phyloP scores from a whole-genome alignment of 2,797 vertebrate species.

The Uromys caudimaculatus region DNA sequence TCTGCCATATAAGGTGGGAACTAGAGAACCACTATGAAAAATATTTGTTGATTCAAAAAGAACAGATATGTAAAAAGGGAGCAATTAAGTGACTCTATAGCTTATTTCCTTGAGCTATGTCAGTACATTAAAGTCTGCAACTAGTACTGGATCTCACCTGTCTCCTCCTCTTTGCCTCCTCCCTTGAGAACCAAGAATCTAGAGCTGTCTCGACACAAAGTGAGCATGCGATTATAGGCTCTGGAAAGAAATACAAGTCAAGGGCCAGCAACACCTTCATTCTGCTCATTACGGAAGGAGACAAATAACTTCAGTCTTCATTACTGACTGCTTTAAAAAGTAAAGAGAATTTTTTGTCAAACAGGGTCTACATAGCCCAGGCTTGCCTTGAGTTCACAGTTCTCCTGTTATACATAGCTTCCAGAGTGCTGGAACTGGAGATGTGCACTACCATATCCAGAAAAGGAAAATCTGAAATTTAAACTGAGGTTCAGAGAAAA shows the following conservation, averaged over 20 bases:
- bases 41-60: not conserved
- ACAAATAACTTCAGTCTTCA: not conserved
- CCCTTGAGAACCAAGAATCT: not conserved
- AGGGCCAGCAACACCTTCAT: not conserved
- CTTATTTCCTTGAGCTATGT: conserved; percentile 12
- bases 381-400: not conserved
- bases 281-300: not conserved
- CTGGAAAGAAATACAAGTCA: not conserved
- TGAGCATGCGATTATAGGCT: not conserved
- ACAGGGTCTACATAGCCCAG: not conserved
- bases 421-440: not conserved
- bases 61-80: not conserved
- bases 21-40: not conserved
- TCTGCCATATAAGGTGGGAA: not conserved
- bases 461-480: conserved; percentile 1
- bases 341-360: not conserved
- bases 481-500: not conserved
- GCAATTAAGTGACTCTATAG: not conserved
- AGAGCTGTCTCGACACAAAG: conserved; percentile 36
- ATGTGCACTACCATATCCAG: too few relatives aligned
- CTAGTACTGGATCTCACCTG: not conserved
- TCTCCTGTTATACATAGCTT: not conserved
- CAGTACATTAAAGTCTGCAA: not conserved
- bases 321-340: not conserved
- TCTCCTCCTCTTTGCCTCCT: not conserved